These are phyloP conservation scores for Agraylea sexmaculata DNA, from an alignment of 1,140 invertebrate genomes.

Conservation along the genomic window DNA sequence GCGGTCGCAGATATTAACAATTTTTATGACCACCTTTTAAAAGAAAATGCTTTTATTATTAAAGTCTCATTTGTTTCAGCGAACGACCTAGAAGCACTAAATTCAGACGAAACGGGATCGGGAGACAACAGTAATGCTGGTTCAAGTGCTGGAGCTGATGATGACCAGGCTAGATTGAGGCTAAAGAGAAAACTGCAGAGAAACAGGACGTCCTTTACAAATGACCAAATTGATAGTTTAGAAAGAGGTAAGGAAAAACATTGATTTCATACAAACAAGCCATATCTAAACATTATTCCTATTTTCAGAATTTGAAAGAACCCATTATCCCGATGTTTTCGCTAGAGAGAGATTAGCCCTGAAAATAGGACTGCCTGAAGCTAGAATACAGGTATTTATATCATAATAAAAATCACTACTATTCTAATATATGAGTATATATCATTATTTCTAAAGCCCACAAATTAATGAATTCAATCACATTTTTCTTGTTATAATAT, in stretches of 20 bases:
- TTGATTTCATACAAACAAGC: not conserved
- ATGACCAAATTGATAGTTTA: constrained; percentile 96
- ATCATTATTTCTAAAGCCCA: constrained; percentile 26
- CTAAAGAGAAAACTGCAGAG: constrained; percentile 95
- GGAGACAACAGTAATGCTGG: constrained; percentile 67
- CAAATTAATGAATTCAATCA: too few species aligned
- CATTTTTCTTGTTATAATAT: too few species aligned
- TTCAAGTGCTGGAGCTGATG: constrained; percentile 65
- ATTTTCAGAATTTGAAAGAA: constrained; percentile 45
- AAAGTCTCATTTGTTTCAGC: constrained; percentile 12
- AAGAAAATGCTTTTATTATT: not conserved
- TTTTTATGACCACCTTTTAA: not conserved
- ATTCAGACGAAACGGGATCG: constrained; percentile 61
- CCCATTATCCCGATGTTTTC: constrained; percentile 84
- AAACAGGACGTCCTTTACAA: constrained; percentile 97
- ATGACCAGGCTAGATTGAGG: constrained; percentile 74
- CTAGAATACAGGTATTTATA: constrained; percentile 93
- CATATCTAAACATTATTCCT: constrained; percentile 7
- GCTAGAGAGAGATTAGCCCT: constrained; percentile 88
- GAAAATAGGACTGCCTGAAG: constrained; percentile 94
- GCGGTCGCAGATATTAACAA: too few species aligned
- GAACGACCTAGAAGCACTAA: constrained; percentile 47
- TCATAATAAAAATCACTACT: too few species aligned
- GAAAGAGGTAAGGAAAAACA: constrained; percentile 79
- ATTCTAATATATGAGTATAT: constrained; percentile 26